phyloP scores from a whole-genome alignment of 1,140 invertebrate genomes.

The Spodoptera frugiperda region DNA sequence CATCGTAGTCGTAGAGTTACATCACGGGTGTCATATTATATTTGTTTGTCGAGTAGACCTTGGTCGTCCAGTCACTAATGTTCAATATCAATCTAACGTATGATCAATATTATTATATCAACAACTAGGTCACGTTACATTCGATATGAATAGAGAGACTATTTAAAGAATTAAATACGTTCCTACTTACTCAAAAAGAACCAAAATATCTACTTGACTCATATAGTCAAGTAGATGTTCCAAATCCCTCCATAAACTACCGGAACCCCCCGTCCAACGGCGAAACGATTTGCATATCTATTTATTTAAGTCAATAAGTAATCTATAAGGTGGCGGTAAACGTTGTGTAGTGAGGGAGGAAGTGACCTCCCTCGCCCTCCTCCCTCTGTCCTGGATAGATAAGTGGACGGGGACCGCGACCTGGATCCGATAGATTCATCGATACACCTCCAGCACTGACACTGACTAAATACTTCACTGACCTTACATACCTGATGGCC shows the following conservation, averaged over 20 bases:
- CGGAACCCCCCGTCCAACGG: background rate
- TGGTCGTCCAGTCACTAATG: no score
- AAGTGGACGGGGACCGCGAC: slow-evolving; percentile 38
- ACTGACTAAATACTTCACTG: background rate
- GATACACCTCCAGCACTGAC: background rate
- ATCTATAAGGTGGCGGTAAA: slow-evolving; percentile 29
- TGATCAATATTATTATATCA: no score
- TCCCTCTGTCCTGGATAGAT: slow-evolving; percentile 38
- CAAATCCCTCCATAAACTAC: background rate
- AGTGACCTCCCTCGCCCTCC: slow-evolving; percentile 1
- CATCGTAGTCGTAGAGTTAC: no score
- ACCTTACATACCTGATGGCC: slow-evolving; percentile 9
- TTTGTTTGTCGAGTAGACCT: no score
- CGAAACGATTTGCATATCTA: slow-evolving; percentile 30
- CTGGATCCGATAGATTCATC: slow-evolving; percentile 27
- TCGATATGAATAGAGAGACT: no score
- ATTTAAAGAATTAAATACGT: no score
- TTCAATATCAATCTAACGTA: no score
- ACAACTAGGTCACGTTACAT: no score
- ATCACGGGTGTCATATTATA: no score
- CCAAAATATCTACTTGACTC: no score
- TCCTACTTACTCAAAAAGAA: no score
- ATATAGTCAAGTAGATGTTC: background rate
- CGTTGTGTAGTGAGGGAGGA: slow-evolving; percentile 19
- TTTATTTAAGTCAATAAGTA: slow-evolving; percentile 31